Evolutionary conservation across 2,888 invertebrate species (phyloP).

Genomic region (Stenodema calcarata): DNA sequence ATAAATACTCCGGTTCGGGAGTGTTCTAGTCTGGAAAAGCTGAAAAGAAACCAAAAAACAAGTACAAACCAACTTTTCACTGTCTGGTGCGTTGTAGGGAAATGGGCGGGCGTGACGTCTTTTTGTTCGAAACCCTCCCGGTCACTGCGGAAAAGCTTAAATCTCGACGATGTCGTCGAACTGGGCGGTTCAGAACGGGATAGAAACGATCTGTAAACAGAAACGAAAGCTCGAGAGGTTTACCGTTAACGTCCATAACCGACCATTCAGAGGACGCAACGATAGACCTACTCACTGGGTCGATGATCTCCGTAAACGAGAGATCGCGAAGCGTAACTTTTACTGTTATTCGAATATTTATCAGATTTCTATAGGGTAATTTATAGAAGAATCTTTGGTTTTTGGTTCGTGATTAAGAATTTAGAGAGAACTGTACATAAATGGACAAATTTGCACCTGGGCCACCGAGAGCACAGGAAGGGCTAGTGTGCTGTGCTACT

Average conservation of each 20-base stretch:
- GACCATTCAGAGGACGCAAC: neutral
- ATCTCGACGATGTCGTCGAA: neutral
- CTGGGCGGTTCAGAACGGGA: neutral
- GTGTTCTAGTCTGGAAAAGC: neutral
- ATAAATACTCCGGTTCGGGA: neutral
- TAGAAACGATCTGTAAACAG: neutral
- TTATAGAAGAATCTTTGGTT: too few species aligned
- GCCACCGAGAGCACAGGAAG: too few species aligned
- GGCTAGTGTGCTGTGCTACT: too few species aligned
- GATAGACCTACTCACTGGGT: too few species aligned
- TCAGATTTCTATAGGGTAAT: too few species aligned
- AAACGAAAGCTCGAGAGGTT: neutral
- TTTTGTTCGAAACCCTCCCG: neutral
- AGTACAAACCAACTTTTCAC: neutral
- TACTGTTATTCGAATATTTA: too few species aligned
- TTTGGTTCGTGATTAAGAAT: too few species aligned
- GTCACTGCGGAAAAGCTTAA: neutral
- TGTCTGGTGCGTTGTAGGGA: neutral
- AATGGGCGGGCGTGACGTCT: neutral
- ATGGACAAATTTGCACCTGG: too few species aligned
- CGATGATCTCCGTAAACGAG: too few species aligned
- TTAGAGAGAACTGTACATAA: too few species aligned
- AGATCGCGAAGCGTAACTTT: too few species aligned
- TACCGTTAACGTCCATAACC: neutral
- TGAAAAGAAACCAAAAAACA: neutral